Evolutionary conservation across 2,888 invertebrate genomes (phyloP).

Genomic region (Sarcophaga caerulescens): DNA sequence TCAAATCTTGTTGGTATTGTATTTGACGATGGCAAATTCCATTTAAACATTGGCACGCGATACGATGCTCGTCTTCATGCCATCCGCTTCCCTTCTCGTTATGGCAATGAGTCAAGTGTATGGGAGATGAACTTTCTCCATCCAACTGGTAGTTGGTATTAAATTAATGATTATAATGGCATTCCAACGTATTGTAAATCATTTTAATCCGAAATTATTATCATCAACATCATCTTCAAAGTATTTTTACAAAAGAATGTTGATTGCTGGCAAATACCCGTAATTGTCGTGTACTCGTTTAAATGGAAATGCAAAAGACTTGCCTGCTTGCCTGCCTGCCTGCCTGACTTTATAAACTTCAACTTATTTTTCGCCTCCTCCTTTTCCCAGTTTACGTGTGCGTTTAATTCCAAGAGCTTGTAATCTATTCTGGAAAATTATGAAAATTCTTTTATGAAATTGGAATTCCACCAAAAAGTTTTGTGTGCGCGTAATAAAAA

Average conservation of each 20-base stretch:
- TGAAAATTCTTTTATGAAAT: neutral
- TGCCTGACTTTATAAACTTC: neutral
- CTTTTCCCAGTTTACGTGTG: conserved; percentile 25
- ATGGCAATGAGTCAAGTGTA: neutral
- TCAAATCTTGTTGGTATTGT: conserved; percentile 24
- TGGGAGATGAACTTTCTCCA: neutral
- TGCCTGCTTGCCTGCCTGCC: neutral
- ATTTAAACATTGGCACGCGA: conserved; percentile 64
- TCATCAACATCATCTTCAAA: conserved; percentile 31
- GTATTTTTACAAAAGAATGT: conserved; percentile 56
- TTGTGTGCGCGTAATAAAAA: conserved; percentile 8
- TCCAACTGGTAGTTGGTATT: neutral
- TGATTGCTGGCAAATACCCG: conserved; percentile 5
- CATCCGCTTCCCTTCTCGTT: neutral
- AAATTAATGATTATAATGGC: conserved; percentile 62
- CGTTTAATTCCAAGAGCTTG: neutral
- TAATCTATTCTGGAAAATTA: neutral
- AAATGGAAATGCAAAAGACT: conserved; percentile 21
- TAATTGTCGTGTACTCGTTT: conserved; percentile 1
- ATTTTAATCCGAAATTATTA: conserved; percentile 68
- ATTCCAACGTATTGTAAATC: conserved; percentile 68
- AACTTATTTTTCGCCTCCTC: too few relatives aligned
- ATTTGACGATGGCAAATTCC: conserved; percentile 55
- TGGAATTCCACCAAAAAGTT: conserved; percentile 25
- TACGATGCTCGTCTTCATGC: conserved; percentile 41